Base-by-base conservation (phyloP, 2,113 vertebrate species). In the Gallinago paraguaiae region DNA sequence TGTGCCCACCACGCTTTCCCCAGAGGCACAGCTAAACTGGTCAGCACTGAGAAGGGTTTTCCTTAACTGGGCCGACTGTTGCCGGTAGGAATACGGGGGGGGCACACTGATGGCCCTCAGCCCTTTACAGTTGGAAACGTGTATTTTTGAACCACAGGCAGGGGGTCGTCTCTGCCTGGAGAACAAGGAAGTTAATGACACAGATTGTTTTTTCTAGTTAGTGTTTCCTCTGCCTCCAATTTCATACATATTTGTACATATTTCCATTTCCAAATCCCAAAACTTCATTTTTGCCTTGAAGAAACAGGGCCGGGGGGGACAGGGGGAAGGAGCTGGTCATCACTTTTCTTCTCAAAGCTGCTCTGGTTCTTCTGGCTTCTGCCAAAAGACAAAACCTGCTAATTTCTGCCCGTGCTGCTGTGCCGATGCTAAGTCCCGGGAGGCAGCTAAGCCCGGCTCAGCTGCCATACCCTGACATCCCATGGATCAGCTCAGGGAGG, bases 391-490 rank as follows among this genome's bases (percentile, higher is more conserved):
- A 50, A 72, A 92, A 77, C 77, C 65, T 14, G 77, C 60, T 94
- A 46, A 84, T 91, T 87, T 94, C 92, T 94, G 87, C n/a, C 90
- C 9, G 4, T 89, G 74, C 89, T 86, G 91, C 91, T 0, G 0
- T 76, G 35, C 20, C 11, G 1, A 60, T 1, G 0, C 60, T 82
- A 92, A 94, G 84, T 30, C 93, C 94, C 10, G 0, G 46, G 56
- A 89, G 48, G 74, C 77, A 51, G 56, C 93, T 95, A 80, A 94
- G n/a, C 91, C 77, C 4, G 0, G 83, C 90, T 89, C 87, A 91
- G 81, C 93, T 84, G 76, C 87, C 43, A 35, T 71, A 88, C 50
- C 31, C 91, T 1, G 8, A 69, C 54, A 77, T 65, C 96, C 64
- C 45, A 41, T 12, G 46, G 64, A 94, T 92, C 72, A 59, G n/a